Base-by-base conservation (phyloP, 2,888 invertebrate genomes). In the Stenurella melanura region DNA sequence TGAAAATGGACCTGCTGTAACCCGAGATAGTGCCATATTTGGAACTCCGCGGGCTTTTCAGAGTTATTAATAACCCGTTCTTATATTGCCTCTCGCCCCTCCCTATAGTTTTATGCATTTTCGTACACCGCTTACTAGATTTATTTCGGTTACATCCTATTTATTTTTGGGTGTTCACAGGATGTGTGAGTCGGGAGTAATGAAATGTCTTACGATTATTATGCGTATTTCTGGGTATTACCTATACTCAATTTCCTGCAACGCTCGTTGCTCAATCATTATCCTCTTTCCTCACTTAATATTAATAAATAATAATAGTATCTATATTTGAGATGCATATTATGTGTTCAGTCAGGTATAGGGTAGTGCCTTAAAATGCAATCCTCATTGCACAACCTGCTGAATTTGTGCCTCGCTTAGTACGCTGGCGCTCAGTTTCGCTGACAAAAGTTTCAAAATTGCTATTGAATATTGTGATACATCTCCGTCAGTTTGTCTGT, bases 21-120 rank as follows among this genome's bases (percentile, higher is more conserved):
- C 92, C 91, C 91, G 93, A 93, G 93, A 92, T 92, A 93, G 92
- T 91, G 90, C 93, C 92, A 90, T 92, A 93, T 93, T 92, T 90
- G 93, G 93, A 89, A 90, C 90, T 91, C 90, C 89, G 80, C 80
- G 74, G 89, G 82, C 82, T 81, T 82, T 82, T 81, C 85, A 74
- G 79, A 85, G 87, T 87, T 89, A 89, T 89, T 88, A 88, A 89
- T 89, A 89, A 89, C 87, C 88, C 86, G 88, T 88, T 87, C 87
- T 87, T 87, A 87, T 85, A 86, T 88, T 87, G 87, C 85, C 83
- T 78, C 79, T 78, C 72, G 76, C 74, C 74, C 58, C 68, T 42
- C 56, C 73, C 34, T 42, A 11, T 30, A 60, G 64, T 72, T 72
- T 75, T 75, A 72, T 78, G 78, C 75, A 73, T 71, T 74, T 72